Evolutionary conservation across 2,797 vertebrate genomes (phyloP), one percentile per base, ranked within the genome.

Genomic region (Sciurus vulgaris): DNA sequence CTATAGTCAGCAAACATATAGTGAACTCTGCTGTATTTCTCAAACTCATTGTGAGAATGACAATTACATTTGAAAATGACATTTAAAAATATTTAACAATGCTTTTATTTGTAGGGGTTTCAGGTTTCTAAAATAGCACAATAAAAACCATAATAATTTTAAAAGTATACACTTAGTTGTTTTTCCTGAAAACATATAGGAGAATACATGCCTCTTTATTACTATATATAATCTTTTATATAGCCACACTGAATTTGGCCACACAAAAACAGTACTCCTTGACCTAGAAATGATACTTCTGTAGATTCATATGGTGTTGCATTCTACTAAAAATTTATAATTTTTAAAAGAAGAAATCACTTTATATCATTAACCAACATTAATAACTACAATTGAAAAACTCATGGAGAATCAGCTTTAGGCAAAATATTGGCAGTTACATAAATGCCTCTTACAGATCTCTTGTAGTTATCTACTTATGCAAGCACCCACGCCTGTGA

Each of bases 331-430:
- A 93, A 51, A 83, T 56, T 87, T 96, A 38, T 77, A 97, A 87
- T 91, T 96, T 96, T 26, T 35, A 92, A 96, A 94, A 77, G 95
- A 82, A 70, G 85, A 13, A 93, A 94, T 96, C 61, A 94, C 73
- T 96, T 96, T 91, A 93, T 96, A 95, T 90, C 93, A 97, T 98
- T 97, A 97, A 96, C 95, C 96, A 97, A 94, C 56, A 95, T 98
- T 97, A 98, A 97, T 94, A 98, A 98, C 97, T 93, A 91, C 96
- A 98, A 97, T 93, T 97, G 97, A 97, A 97, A 98, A 98, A 86
- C 93, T 97, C 95, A 97, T 83, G 97, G 92, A 97, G 93, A 97
- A 97, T 35, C 94, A 97, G 96, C 93, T 97, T 97, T 97, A 98
- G 97, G 98, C 97, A 97, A 98, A 96, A 97, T 98, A 97, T 96